Base-by-base conservation (phyloP, 2,797 vertebrate genomes). In the Diceros bicornis region DNA sequence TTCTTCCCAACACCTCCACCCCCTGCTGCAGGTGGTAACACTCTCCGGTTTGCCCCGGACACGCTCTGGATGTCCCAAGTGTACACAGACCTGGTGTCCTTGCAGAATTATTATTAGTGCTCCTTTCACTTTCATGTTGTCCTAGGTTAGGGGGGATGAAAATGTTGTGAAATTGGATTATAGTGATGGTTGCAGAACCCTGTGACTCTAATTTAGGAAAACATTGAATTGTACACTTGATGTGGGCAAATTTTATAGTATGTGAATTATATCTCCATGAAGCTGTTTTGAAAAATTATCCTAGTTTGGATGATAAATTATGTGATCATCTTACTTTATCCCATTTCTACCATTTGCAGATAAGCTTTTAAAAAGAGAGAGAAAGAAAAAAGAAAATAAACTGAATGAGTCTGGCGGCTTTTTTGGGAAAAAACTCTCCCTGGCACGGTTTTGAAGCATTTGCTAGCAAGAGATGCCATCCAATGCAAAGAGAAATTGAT, bases 291-390 rank as follows among this genome's bases (percentile, higher is more conserved):
- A 89, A 93, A 85, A 93, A 8, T 34, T 83, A 16, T 47, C 20
- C 78, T 83, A 78, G 21, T 74, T 96, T 96, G 27, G 23, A 50
- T 95, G 74, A 75, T 83, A 97, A 91, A 69, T 72, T 32, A 85
- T 85, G 11, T 78, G 4, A 10, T 97, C 29, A 18, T 96, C 37
- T 18, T 89, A 27, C 25, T 95, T 94, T 68, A 86, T 9, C 27
- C 20, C 34, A 5, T 84, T 89, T 86, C 18, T 75, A 20, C n/a
- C 44, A 79, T 57, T 94, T 91, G n/a, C 25, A 83, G 69, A 57
- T 68, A 41, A 34, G 4, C 84, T 96, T 52, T 92, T 90, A 12
- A 34, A n/a, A 78, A 32, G 20, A 82, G 47, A 71, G 18, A 71
- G 47, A 23, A 72, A 32, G 20, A 61, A 34, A 47, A 21, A 89